phyloP scores from a whole-genome alignment of 1,140 invertebrate genomes.

The Euwallacea similis region DNA sequence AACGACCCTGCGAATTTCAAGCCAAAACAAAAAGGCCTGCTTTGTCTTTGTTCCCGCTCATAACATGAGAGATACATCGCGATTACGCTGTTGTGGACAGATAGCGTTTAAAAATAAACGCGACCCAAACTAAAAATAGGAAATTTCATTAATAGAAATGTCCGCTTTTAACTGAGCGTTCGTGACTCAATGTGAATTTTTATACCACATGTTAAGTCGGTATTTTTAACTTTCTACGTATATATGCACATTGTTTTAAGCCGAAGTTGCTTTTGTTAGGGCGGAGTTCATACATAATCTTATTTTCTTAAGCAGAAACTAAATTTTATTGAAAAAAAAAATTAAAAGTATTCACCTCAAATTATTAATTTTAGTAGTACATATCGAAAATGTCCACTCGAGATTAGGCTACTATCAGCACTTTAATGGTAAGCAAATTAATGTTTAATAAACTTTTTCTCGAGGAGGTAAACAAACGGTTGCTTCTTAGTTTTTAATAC shows the following conservation, averaged over 20 bases:
- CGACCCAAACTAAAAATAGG: constrained; percentile 37
- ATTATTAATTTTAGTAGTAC: no score
- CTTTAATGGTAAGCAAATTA: neutral
- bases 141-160: constrained; percentile 38
- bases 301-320: no score
- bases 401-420: neutral
- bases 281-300: no score
- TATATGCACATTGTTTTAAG: neutral
- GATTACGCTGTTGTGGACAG: constrained; percentile 33
- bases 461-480: no score
- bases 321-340: no score
- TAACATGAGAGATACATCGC: constrained; percentile 10
- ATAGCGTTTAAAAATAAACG: constrained; percentile 37
- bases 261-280: no score
- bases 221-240: constrained; percentile 32
- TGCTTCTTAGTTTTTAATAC: no score
- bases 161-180: constrained; percentile 27
- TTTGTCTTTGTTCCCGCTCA: constrained; percentile 22
- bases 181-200: constrained; percentile 40
- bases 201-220: constrained; percentile 37
- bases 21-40: constrained; percentile 2
- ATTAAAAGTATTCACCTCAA: no score
- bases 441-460: neutral
- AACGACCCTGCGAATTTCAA: neutral
- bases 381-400: neutral